Base-by-base conservation (phyloP, 2,888 invertebrate genomes). In the Crematogaster levior region DNA sequence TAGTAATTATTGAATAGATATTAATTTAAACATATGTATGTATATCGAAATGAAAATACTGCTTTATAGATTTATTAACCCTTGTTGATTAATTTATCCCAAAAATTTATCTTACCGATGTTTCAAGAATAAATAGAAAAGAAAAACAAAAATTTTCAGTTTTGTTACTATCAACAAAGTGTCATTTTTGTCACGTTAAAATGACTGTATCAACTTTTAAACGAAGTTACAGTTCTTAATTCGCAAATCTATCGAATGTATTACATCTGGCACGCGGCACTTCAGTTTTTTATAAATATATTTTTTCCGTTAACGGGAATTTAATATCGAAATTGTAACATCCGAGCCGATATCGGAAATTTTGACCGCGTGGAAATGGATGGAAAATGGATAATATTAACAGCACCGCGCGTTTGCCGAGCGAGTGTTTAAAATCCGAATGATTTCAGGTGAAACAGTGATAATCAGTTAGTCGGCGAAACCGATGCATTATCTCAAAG, bases 381-480 rank as follows among this genome's bases (percentile, higher is more conserved):
- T 34, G 70, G 56, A 56, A 79, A 79, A 79, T 68, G 43, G 34
- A 24, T 77, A 68, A 77, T 79, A 79, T 70, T 79, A 79, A 79
- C 70, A 79, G 34, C n/a, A 30, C 10, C 27, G 24, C 24, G 34
- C 68, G 43, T 27, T 53, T 30, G 68, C 21, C 2, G 24, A n/a
- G 12, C 30, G 24, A 56, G 30, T 34, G 21, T 70, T 70, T 58
- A 70, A 79, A 79, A 70, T 70, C 43, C n/a, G 43, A 70, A 18
- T 56, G 21, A 77, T 68, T 43, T 79, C n/a, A 9, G 3, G 24
- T 40, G 15, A 63, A 63, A 70, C 30, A 12, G 21, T 43, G 70
- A 58, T 43, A 30, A 30, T 58, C 43, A 30, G 18, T 43, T 56
- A 56, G 34, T 43, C 18, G 21, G 10, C 40, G 24, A 53, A n/a